Evolutionary conservation across 35 echinoderm and acorn worm genomes (phyloP).

Genomic region (Ptychodera flava): DNA sequence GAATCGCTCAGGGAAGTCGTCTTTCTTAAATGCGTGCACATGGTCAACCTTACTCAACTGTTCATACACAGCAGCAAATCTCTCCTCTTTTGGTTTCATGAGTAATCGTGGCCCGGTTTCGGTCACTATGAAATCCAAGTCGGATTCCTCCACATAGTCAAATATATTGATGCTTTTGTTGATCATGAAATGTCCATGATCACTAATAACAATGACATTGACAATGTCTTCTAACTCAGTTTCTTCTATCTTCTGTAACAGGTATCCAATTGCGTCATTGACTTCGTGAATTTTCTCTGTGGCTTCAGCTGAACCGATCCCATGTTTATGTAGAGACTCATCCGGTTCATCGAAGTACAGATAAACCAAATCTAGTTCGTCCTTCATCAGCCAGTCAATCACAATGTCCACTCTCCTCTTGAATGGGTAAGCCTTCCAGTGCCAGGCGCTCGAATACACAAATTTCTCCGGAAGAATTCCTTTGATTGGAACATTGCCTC

Average conservation of each 20-base stretch:
- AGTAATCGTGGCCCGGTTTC: not conserved
- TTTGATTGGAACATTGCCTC: conserved; percentile 67
- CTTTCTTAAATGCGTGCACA: conserved; percentile 56
- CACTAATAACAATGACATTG: conserved; percentile 58
- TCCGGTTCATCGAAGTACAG: conserved; percentile 70
- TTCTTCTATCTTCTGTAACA: conserved; percentile 43
- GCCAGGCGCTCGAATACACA: conserved; percentile 29
- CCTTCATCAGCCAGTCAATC: conserved; percentile 59
- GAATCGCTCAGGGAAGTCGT: conserved; percentile 68
- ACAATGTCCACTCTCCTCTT: conserved; percentile 35
- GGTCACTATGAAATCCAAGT: not conserved
- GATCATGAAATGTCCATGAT: conserved; percentile 44
- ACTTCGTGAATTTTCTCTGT: conserved; percentile 18
- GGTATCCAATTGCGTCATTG: conserved; percentile 43
- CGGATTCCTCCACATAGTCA: not conserved
- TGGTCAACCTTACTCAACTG: not conserved
- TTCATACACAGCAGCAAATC: not conserved
- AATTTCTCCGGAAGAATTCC: conserved; percentile 46
- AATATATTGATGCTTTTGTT: conserved; percentile 28
- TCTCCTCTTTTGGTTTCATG: not conserved
- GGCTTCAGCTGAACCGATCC: conserved; percentile 33
- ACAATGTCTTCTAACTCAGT: conserved; percentile 45
- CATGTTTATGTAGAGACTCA: conserved; percentile 55
- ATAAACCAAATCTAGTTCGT: conserved; percentile 62
- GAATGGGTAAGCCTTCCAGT: conserved; percentile 9